phyloP scores from a whole-genome alignment of 2,888 invertebrate species.

The Atethmia centrago region DNA sequence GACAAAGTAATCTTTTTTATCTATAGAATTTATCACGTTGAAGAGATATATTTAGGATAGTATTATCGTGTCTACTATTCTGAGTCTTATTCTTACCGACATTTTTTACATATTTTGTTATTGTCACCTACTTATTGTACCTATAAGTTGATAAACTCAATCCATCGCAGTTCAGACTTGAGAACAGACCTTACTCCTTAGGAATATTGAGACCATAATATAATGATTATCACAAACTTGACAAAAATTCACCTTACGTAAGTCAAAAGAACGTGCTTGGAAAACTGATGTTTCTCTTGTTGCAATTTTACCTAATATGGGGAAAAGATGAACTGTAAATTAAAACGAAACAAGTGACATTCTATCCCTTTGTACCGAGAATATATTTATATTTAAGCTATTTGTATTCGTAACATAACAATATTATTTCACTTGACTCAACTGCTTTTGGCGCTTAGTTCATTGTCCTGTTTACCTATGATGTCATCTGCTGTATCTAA shows the following conservation, averaged over 20 bases:
- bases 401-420: conserved; percentile 43
- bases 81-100: neutral
- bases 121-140: neutral
- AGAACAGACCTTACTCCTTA: neutral
- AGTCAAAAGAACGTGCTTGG: conserved; percentile 33
- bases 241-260: conserved; percentile 1
- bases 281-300: neutral
- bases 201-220: neutral
- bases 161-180: neutral
- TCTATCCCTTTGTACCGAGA: neutral
- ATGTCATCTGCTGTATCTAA: conserved; percentile 27
- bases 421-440: conserved; percentile 30
- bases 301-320: conserved; percentile 23
- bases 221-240: neutral
- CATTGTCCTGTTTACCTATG: conserved; percentile 36
- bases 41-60: conserved; percentile 2
- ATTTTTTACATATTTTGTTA: neutral
- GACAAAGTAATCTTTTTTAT: conserved; percentile 41
- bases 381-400: conserved; percentile 2
- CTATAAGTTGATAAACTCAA: too few relatives aligned
- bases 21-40: conserved; percentile 19
- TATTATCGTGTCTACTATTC: neutral
- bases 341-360: conserved; percentile 24
- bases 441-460: conserved; percentile 43
- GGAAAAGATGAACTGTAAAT: neutral